These are phyloP conservation scores for Crenuchus spilurus DNA, from an alignment of 2,797 vertebrate genomes.

Conservation along the genomic window DNA sequence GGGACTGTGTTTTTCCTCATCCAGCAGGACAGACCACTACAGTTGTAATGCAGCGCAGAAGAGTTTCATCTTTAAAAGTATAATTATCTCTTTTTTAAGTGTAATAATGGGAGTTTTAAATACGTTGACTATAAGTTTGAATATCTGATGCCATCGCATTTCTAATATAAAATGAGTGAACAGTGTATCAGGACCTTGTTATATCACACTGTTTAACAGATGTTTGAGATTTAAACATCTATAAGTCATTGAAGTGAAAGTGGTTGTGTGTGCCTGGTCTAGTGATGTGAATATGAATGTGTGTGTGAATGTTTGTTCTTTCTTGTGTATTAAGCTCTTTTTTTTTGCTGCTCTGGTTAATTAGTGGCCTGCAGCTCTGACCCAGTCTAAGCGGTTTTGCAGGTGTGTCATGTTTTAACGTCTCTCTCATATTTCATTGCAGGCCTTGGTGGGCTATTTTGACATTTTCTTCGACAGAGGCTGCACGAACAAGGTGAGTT, in stretches of 20 bases:
- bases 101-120: too few species aligned
- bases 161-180: too few species aligned
- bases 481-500: slow-evolving; percentile 88
- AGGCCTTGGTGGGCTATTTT: slow-evolving; percentile 96
- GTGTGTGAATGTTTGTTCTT: neutral
- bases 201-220: too few species aligned
- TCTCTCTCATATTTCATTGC: slow-evolving; percentile 44
- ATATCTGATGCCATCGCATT: too few species aligned
- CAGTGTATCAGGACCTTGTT: too few species aligned
- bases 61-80: too few species aligned
- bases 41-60: too few species aligned
- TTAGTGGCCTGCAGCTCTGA: slow-evolving; percentile 51
- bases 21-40: too few species aligned
- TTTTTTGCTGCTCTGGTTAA: slow-evolving; percentile 27
- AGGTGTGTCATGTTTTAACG: slow-evolving; percentile 65
- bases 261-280: neutral
- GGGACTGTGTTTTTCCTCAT: too few species aligned
- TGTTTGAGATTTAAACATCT: neutral
- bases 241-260: too few species aligned
- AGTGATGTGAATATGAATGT: neutral
- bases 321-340: neutral
- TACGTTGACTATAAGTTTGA: too few species aligned
- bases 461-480: slow-evolving; percentile 92
- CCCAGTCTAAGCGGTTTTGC: slow-evolving; percentile 69
- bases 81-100: too few species aligned